phyloP scores from a whole-genome alignment of 2,888 invertebrate species.

The Thymelicus sylvestris region DNA sequence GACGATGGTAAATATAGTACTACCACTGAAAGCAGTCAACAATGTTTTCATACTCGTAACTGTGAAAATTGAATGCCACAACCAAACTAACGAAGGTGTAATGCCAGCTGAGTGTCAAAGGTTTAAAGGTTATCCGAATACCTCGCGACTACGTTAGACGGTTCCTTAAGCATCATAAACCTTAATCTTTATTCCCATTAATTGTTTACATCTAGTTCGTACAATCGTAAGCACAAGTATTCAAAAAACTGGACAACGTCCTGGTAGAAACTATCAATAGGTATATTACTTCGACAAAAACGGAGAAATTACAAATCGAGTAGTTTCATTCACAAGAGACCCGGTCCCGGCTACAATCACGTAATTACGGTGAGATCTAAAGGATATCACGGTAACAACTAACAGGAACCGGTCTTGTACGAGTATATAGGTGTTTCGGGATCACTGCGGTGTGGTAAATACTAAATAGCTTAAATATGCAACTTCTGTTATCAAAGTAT shows the following conservation, averaged over 20 bases:
- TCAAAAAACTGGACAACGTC: neutral
- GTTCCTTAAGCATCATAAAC: too few relatives aligned
- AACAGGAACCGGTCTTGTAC: constrained; percentile 40
- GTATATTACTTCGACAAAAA: constrained; percentile 47
- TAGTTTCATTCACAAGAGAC: constrained; percentile 37
- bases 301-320: constrained; percentile 46
- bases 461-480: neutral
- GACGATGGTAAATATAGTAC: too few relatives aligned
- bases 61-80: too few relatives aligned
- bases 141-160: too few relatives aligned
- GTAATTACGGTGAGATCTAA: constrained; percentile 59
- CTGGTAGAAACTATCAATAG: neutral
- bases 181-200: too few relatives aligned
- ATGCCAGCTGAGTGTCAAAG: too few relatives aligned
- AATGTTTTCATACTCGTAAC: too few relatives aligned
- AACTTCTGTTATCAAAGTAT: neutral
- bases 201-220: too few relatives aligned
- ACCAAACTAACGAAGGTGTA: too few relatives aligned
- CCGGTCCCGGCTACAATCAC: constrained; percentile 53
- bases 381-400: constrained; percentile 43
- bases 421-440: constrained; percentile 48
- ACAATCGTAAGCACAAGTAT: too few relatives aligned
- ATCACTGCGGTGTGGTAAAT: neutral
- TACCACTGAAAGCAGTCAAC: too few relatives aligned
- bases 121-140: too few relatives aligned